A percentile compares a stretch with the other conserved stretches of the same genome.
Evolutionary conservation across 1,140 invertebrate genomes (phyloP).

Genomic region (Rhizoglyphus robini): DNA sequence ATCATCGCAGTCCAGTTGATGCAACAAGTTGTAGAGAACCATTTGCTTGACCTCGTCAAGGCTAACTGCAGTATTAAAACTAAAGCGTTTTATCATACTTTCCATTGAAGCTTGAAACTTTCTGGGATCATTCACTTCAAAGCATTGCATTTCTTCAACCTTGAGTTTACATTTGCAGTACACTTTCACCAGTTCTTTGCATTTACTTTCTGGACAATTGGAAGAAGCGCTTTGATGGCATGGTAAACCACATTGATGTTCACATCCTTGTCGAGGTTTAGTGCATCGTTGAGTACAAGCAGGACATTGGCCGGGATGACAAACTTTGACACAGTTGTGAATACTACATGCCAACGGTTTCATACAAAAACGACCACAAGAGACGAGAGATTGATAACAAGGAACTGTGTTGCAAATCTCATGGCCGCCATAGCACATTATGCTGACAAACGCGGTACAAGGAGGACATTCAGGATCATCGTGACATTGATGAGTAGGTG

Average conservation of each 20-base stretch:
- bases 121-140: neutral
- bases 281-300: constrained; percentile 72
- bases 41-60: neutral
- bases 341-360: constrained; percentile 58
- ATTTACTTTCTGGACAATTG: constrained; percentile 36
- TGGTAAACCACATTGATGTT: constrained; percentile 58
- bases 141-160: constrained; percentile 10
- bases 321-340: constrained; percentile 58
- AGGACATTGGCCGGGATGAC: constrained; percentile 55
- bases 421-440: constrained; percentile 75
- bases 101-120: neutral
- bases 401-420: constrained; percentile 53
- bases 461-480: constrained; percentile 65
- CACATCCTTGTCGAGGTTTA: constrained; percentile 85
- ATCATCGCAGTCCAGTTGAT: constrained; percentile 72
- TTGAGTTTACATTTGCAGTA: constrained; percentile 14
- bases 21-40: constrained; percentile 13
- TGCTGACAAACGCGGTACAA: constrained; percentile 72
- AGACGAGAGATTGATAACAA: constrained; percentile 71
- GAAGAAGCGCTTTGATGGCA: constrained; percentile 61
- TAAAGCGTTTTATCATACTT: neutral
- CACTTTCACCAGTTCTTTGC: constrained; percentile 41
- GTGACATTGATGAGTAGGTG: constrained; percentile 62
- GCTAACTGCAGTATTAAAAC: neutral
- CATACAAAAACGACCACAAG: constrained; percentile 72